These are phyloP conservation scores for Meteorus colon DNA, from an alignment of 2,888 invertebrate genomes.

Conservation along the genomic window DNA sequence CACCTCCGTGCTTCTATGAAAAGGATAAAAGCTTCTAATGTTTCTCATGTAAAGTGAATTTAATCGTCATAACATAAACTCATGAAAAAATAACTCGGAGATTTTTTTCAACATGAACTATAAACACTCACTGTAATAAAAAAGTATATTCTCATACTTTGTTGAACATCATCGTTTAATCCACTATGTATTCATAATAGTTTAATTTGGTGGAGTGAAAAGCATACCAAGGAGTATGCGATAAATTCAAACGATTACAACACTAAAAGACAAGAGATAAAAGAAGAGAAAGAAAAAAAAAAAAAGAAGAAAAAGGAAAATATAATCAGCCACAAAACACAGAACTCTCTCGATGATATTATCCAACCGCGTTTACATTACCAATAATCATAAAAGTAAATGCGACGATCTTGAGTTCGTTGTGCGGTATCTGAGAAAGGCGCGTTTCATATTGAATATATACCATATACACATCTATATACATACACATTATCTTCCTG, in stretches of 20 bases:
- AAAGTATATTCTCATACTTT: no score
- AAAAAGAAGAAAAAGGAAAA: neutral
- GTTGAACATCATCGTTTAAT: conserved; percentile 5
- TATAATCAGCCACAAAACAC: conserved; percentile 23
- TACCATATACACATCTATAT: neutral
- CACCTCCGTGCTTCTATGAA: no score
- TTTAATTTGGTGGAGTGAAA: neutral
- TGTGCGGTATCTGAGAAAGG: neutral
- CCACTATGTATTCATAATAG: neutral
- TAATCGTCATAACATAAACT: no score
- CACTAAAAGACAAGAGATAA: neutral
- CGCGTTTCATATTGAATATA: neutral
- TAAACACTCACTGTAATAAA: no score
- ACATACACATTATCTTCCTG: conserved; percentile 3
- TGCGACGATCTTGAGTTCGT: conserved; percentile 30
- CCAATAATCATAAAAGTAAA: conserved; percentile 42
- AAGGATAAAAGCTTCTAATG: no score
- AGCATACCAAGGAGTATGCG: neutral
- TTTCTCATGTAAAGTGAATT: no score
- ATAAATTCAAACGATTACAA: conserved; percentile 29
- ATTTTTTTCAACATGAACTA: no score
- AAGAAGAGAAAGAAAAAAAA: conserved; percentile 15
- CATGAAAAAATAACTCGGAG: no score
- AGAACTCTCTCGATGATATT: conserved; percentile 16
- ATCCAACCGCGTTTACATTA: conserved; percentile 32